Base-by-base conservation (phyloP, 2,888 invertebrate species). In the Auanema sp. region DNA sequence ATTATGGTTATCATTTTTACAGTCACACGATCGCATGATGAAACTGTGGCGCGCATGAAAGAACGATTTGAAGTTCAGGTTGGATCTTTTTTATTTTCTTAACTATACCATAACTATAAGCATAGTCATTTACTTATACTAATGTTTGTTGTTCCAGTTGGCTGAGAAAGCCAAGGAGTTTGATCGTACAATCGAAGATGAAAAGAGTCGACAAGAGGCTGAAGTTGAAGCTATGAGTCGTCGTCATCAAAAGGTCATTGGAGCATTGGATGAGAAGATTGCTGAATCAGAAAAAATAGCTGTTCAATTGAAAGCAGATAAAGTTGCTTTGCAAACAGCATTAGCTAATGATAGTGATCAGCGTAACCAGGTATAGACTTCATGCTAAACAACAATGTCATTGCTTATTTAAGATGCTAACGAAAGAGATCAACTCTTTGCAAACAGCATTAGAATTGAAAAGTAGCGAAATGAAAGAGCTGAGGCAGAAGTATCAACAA, bases 381-480 rank as follows among this genome's bases (percentile, higher is more conserved):
- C n/a, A n/a, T n/a, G n/a, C n/a, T n/a, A n/a, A n/a, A n/a, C n/a
- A n/a, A n/a, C n/a, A n/a, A n/a, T 16, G 11, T 52, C 52, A 4
- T 18, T 52, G 2, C 52, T 11, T 21, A 18, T 63, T 70, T 64
- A 67, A 77, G 70, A 74, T 72, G 69, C 64, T 77, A 8, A 70
- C 74, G 0, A 72, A 76, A 47, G 77, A 77, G 61, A 74, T 77
- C 49, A 69, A 71, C 8, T 77, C 77, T 16, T 71, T 77, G 43
- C 72, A 78, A 25, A 78, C 71, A 18, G 79, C 75, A 6, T 59
- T 79, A 18, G 76, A 78, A 60, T 60, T 78, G 63, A 78, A 78
- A 56, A 69, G 68, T 12, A 66, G 65, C 10, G 79, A 79, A 53
- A 72, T 79, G 77, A 73, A 75, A 49, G 77, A 78, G 41, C 44